Conservation (phyloP, 64 coral and sea anemone species). For the Porites lutea region DNA sequence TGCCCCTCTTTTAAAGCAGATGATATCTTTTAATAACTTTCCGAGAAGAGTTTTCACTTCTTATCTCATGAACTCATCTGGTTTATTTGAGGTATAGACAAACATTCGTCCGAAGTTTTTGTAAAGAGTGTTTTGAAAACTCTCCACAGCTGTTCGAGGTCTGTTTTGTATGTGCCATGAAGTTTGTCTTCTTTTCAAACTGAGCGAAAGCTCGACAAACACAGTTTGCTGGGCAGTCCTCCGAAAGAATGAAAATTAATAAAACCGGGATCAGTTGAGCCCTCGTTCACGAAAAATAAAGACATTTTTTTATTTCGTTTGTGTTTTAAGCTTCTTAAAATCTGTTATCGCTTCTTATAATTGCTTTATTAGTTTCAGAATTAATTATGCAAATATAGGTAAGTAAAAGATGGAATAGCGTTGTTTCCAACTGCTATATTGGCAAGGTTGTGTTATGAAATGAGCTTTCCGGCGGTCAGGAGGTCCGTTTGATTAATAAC, state of each 20-base stretch:
- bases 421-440: conserved; percentile 49
- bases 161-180: conserved; percentile 18
- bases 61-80: conserved; percentile 75
- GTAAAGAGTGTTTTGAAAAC: conserved; percentile 50
- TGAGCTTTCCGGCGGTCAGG: conserved; percentile 25
- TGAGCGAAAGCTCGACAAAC: conserved; percentile 66
- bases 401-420: background rate
- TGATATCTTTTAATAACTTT: conserved; percentile 75
- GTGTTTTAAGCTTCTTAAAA: conserved; percentile 54
- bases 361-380: conserved; percentile 91
- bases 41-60: conserved; percentile 60
- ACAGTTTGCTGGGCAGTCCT: conserved; percentile 45
- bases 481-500: conserved; percentile 31
- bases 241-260: conserved; percentile 76
- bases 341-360: conserved; percentile 90
- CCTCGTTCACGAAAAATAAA: background rate
- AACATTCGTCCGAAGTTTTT: conserved; percentile 63
- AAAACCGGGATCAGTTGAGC: conserved; percentile 6
- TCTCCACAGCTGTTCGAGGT: conserved; percentile 51
- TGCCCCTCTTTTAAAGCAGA: background rate
- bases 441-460: conserved; percentile 22
- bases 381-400: conserved; percentile 93
- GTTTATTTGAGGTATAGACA: conserved; percentile 62
- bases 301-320: background rate
- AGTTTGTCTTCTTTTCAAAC: conserved; percentile 61